These are phyloP conservation scores for Pseudois nayaur DNA, from an alignment of 2,113 vertebrate species.

Conservation along the genomic window DNA sequence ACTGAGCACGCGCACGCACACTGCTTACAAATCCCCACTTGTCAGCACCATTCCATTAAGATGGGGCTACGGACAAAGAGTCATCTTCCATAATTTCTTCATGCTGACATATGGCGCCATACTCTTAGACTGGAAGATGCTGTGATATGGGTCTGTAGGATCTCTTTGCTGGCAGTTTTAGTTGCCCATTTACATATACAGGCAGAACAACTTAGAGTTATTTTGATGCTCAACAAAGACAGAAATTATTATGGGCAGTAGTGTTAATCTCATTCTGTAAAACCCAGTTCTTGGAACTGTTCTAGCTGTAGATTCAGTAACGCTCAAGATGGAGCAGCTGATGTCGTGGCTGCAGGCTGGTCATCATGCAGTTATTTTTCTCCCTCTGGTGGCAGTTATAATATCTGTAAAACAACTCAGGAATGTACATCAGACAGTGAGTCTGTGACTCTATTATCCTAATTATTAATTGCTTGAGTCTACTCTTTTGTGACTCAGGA, in stretches of 20 bases:
- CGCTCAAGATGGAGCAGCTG: neutral
- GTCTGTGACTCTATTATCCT: neutral
- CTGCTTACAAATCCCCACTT: neutral
- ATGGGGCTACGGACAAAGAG: too few relatives aligned
- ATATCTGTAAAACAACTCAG: neutral
- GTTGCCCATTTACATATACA: neutral
- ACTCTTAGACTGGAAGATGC: neutral
- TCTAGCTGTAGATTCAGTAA: neutral
- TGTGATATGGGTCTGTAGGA: neutral
- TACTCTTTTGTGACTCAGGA: neutral
- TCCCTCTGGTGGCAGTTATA: neutral
- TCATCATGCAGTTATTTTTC: neutral
- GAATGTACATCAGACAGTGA: neutral
- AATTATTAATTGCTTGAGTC: neutral
- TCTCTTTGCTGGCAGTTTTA: neutral
- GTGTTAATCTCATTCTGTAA: neutral
- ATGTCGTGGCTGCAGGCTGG: neutral
- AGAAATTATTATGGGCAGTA: neutral
- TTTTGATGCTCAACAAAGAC: neutral
- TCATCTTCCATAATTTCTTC: neutral
- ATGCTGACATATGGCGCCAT: neutral
- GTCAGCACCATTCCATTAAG: neutral
- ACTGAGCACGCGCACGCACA: accelerated
- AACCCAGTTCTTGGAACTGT: neutral
- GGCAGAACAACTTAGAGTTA: neutral